Base-by-base conservation (phyloP, 2,888 invertebrate species). In the Scaptomyza polygonia region DNA sequence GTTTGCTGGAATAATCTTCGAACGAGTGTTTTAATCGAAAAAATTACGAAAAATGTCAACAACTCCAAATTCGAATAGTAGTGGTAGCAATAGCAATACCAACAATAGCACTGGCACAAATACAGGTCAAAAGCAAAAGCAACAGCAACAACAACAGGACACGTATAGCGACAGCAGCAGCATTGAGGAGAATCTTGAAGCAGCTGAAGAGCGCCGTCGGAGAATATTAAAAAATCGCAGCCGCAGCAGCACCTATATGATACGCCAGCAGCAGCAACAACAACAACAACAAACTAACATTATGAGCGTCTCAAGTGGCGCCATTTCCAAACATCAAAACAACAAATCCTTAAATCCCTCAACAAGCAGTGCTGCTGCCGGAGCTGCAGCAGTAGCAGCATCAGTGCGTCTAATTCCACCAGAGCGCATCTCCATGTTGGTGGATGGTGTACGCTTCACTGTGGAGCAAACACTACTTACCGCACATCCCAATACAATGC, bases 401-500 rank as follows among this genome's bases (percentile, higher is more conserved):
- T 55, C 71, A 11, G 61, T 67, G n/a, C 85, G 87, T 8, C 65
- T 79, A 8, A 72, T 67, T 12, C 80, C 89, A 6, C 89, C 90
- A 7, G 97, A 97, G 81, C 93, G 96, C 63, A 96, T 98, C 56
- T 97, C 97, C 2, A 93, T 99, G 51, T 95, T 99, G n/a, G 99
- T 99, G 12, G 99, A 99, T 89, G 97, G 97, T 87, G 98, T 98
- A 0, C 93, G 98, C 73, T 98, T 98, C 91, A 96, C 99, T 45
- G 95, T 99, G 21, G 98, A 99, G 91, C 97, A 97, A 6, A 95
- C 97, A 2, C 93, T 99, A 69, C 97, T 99, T 89, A 96, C 97
- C 9, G 96, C 97, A 3, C 97, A 99, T 92, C 98, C 99, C 0
- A 98, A 99, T 90, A 99, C 99, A 0, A 99, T 99, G 99, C 93